Percentiles rank a stretch among this genome's conserved stretches.
Conservation (phyloP, 2,888 invertebrate species). For the Omphaloscelis lunosa region DNA sequence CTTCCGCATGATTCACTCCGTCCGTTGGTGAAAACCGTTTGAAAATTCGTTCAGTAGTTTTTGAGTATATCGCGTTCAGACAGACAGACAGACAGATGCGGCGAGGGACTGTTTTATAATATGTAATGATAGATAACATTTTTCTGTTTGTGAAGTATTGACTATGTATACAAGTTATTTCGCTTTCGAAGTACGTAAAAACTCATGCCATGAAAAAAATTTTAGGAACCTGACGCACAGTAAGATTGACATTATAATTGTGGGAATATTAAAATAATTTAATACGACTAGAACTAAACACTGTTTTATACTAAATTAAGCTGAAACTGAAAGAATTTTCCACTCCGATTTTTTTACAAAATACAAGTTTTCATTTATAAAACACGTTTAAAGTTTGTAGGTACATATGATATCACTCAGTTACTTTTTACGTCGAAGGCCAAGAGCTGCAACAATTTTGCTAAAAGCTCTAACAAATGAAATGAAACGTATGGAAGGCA, state of each 20-base stretch:
- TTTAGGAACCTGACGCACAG: no score
- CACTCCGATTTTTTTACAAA: not conserved
- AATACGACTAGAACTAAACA: no score
- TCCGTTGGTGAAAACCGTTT: no score
- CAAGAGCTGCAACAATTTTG: conserved; percentile 35
- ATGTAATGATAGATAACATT: no score
- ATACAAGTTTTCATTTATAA: not conserved
- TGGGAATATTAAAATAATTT: not conserved
- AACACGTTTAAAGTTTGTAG: not conserved
- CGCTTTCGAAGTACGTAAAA: no score
- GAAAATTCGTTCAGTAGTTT: no score
- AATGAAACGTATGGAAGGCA: not conserved
- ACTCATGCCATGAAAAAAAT: not conserved
- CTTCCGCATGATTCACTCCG: no score
- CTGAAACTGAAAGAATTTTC: not conserved
- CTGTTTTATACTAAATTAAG: not conserved
- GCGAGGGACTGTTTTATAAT: no score
- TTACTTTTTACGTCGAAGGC: not conserved
- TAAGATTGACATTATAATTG: not conserved
- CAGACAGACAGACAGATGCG: no score
- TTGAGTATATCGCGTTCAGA: no score
- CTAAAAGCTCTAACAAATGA: conserved; percentile 46
- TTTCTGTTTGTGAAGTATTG: not conserved
- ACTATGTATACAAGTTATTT: not conserved
- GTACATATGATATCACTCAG: not conserved